Percentiles rank a stretch among this genome's conserved stretches.
Evolutionary conservation across 2,113 vertebrate genomes (phyloP).

Genomic region (Sprattus sprattus): DNA sequence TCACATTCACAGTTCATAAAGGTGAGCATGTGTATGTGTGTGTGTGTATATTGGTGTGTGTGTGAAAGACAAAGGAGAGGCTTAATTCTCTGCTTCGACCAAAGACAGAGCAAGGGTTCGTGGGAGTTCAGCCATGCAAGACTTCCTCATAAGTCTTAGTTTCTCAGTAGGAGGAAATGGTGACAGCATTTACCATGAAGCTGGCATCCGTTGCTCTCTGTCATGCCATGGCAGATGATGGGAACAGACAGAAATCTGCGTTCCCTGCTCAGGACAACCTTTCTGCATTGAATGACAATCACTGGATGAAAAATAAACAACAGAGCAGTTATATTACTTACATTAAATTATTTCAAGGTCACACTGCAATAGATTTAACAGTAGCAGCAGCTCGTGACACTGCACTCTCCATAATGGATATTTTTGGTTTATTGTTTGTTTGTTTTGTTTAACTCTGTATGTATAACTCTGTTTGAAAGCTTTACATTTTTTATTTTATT

Average conservation of each 20-base stretch:
- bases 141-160: no score
- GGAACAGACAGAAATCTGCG: neutral
- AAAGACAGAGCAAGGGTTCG: neutral
- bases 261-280: neutral
- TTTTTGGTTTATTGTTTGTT: conserved; percentile 10
- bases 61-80: conserved; percentile 16
- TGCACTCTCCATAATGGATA: neutral
- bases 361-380: neutral
- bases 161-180: no score
- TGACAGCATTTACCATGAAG: neutral
- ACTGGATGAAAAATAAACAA: neutral
- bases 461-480: conserved; percentile 16
- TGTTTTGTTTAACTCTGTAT: neutral
- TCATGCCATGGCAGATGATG: neutral
- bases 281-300: neutral
- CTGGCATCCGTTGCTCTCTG: neutral
- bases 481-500: conserved; percentile 13
- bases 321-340: neutral
- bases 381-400: neutral
- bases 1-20: neutral
- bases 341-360: neutral
- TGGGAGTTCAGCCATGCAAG: neutral
- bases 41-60: conserved; percentile 31
- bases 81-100: neutral
- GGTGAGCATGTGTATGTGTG: neutral